Base-by-base conservation (phyloP, 2,888 invertebrate species). In the Cistogaster globosa region DNA sequence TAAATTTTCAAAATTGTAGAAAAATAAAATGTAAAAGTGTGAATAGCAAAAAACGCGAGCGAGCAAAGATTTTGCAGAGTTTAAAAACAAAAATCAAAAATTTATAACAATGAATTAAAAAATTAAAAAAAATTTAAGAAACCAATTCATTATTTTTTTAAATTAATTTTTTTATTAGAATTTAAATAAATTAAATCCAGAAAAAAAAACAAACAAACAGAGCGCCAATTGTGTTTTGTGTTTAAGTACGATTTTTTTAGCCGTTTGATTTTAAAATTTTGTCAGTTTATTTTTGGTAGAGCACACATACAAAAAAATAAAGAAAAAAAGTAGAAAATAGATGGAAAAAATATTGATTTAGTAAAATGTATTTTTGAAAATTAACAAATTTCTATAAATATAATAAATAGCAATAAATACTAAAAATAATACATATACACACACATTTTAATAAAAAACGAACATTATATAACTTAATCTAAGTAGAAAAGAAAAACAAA, bases 381-480 rank as follows among this genome's bases (percentile, higher is more conserved):
- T 55, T 32, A 77, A 79, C 20, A 79, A 76, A 60, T 82, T 51
- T 76, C 55, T 76, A 76, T 82, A 71, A 42, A 12, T 42, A 4
- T 55, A 32, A 32, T 32, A 67, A 72, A 68, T 83, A 69, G 72
- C 77, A 65, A 63, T 81, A 58, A 78, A 45, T 69, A 86, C 79
- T 84, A 77, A 83, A 82, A 86, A 63, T 60, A 75, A 85, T 72
- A 71, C 68, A 83, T 65, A 84, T 16, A 71, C 51, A 72, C 42
- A 71, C 42, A 67, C 38, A 68, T 32, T 60, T 48, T 32, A 60
- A 57, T 36, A 7, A 69, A 55, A 53, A 38, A 78, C 58, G 45
- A 86, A 89, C 87, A 62, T 53, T 71, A 71, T 45, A 90, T 89
- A 26, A 90, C 90, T 90, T 90, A 88, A 88, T 89, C 91, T 90